Conservation (phyloP, 1,140 invertebrate genomes). For the Drosophila orosa region DNA sequence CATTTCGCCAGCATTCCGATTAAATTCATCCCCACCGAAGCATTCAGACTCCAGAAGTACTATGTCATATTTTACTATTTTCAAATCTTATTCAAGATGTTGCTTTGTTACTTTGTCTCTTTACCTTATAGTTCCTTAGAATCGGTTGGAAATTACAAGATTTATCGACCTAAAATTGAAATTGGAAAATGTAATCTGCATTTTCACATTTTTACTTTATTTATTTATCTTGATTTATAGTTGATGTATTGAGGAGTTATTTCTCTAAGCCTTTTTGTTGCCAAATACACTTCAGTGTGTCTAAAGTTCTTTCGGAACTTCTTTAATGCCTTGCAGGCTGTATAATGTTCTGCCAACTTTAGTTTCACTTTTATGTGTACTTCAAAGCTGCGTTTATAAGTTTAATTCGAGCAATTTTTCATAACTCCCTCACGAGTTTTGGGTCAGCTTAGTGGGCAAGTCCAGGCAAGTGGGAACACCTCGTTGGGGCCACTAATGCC, state of each 20-base stretch:
- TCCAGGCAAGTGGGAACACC: conserved; percentile 23
- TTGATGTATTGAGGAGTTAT: too few relatives aligned
- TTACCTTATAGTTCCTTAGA: background rate
- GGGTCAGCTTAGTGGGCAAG: too few relatives aligned
- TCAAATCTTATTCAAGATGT: background rate
- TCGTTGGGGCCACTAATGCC: conserved; percentile 34
- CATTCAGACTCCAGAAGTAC: background rate
- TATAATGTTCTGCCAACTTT: background rate
- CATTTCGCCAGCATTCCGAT: conserved; percentile 7
- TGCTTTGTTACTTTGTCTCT: too few relatives aligned
- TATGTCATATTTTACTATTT: background rate
- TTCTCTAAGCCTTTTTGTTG: background rate
- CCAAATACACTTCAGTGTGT: background rate
- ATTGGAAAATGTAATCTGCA: background rate
- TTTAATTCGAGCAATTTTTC: background rate
- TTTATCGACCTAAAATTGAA: background rate
- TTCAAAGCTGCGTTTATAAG: conserved; percentile 3
- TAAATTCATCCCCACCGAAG: too few relatives aligned
- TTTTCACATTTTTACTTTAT: background rate
- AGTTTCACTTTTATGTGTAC: background rate
- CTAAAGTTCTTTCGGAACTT: background rate
- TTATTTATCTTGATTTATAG: conserved; percentile 2
- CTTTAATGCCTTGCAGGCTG: too few relatives aligned
- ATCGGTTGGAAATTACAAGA: background rate
- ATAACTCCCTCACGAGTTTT: conserved; percentile 1